Conservation (phyloP, 2,113 vertebrate genomes). For the Phalacrocorax carbo region DNA sequence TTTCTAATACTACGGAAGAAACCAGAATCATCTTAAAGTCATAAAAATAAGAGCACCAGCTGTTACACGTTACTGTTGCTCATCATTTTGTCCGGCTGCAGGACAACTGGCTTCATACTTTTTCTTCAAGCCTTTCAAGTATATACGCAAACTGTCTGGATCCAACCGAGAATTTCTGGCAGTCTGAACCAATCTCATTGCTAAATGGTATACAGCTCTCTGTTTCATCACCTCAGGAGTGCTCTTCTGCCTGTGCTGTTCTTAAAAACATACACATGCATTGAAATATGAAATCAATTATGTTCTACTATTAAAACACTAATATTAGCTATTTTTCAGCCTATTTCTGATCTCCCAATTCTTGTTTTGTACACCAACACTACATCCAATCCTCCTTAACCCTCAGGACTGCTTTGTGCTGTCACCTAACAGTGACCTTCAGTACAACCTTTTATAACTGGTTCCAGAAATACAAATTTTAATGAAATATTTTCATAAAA, state of each 20-base stretch:
- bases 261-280: conserved; percentile 35
- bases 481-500: background rate
- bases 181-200: conserved; percentile 85
- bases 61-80: background rate
- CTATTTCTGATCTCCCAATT: background rate
- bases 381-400: background rate
- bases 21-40: background rate
- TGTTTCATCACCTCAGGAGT: conserved; percentile 80
- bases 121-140: conserved; percentile 86
- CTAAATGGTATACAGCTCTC: conserved; percentile 84
- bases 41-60: background rate
- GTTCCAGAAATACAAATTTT: background rate
- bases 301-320: background rate
- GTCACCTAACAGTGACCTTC: background rate
- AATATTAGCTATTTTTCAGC: background rate
- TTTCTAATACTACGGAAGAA: background rate
- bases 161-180: conserved; percentile 92
- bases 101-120: conserved; percentile 80
- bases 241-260: conserved; percentile 82
- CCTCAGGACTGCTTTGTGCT: background rate
- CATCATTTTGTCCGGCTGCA: background rate
- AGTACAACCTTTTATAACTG: background rate
- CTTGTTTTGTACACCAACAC: background rate
- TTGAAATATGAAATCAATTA: background rate
- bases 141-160: conserved; percentile 82